Evolutionary conservation across 2,888 invertebrate genomes (phyloP).

Genomic region (Mechanitis mazaeus): DNA sequence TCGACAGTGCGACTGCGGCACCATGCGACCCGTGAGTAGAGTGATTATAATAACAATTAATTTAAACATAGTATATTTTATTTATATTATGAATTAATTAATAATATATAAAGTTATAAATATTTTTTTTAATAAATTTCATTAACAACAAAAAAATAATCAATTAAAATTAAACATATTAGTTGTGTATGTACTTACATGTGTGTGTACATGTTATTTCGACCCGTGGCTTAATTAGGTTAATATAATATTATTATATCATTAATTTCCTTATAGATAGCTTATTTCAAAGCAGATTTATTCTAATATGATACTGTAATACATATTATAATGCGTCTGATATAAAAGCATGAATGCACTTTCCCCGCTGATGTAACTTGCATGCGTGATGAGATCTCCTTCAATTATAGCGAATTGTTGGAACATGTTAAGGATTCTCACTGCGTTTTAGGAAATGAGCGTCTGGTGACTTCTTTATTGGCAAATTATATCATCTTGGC

Average conservation of each 20-base stretch:
- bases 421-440: conserved; percentile 50
- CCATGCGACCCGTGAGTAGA: conserved; percentile 65
- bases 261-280: too few relatives aligned
- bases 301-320: neutral
- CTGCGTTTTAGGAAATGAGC: conserved; percentile 7
- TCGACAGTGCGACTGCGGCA: conserved; percentile 34
- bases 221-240: too few relatives aligned
- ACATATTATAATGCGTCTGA: neutral
- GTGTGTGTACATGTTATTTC: too few relatives aligned
- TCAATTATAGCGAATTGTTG: conserved; percentile 45
- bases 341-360: conserved; percentile 58
- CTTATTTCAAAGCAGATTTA: neutral
- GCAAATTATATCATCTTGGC: conserved; percentile 12
- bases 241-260: too few relatives aligned
- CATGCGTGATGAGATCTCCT: conserved; percentile 54
- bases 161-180: too few relatives aligned
- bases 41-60: conserved; percentile 36
- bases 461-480: conserved; percentile 17
- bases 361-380: conserved; percentile 60
- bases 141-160: too few relatives aligned
- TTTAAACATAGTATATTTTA: conserved; percentile 6
- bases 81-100: neutral
- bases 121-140: too few relatives aligned
- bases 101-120: too few relatives aligned
- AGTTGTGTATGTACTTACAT: too few relatives aligned